These are phyloP conservation scores for Sula dactylatra DNA, from an alignment of 2,113 vertebrate species.

Conservation along the genomic window DNA sequence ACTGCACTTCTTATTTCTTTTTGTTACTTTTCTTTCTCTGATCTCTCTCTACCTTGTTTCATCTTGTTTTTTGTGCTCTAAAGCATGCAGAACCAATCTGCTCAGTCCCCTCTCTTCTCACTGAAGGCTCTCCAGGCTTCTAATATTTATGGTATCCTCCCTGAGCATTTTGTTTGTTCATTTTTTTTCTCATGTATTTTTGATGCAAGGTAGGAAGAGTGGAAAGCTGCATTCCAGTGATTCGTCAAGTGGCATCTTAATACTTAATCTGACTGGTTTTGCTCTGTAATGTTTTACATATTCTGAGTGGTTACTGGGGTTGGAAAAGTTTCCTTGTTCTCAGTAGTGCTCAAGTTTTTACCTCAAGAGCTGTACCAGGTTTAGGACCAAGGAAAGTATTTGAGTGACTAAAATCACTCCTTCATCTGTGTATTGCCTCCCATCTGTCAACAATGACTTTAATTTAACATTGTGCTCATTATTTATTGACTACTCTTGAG, in stretches of 20 bases:
- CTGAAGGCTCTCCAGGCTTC: background rate
- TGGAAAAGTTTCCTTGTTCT: background rate
- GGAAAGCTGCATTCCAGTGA: background rate
- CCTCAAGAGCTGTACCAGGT: background rate
- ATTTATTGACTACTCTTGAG: background rate
- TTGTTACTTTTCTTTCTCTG: background rate
- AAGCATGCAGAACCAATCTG: background rate
- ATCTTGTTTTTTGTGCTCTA: background rate
- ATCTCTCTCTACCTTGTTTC: background rate
- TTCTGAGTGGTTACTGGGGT: background rate
- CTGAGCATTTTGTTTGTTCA: background rate
- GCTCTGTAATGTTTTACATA: background rate
- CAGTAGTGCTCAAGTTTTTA: background rate
- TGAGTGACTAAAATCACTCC: background rate
- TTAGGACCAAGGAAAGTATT: background rate
- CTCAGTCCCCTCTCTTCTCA: background rate
- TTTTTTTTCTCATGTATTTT: background rate
- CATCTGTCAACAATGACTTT: background rate
- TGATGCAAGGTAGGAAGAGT: background rate
- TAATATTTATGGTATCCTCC: background rate
- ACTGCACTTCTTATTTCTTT: background rate
- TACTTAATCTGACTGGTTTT: background rate
- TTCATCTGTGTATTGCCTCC: background rate
- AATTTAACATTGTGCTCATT: background rate
- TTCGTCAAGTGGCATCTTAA: background rate